Base-by-base conservation (phyloP, 2,888 invertebrate genomes). In the Dascillus cervinus region DNA sequence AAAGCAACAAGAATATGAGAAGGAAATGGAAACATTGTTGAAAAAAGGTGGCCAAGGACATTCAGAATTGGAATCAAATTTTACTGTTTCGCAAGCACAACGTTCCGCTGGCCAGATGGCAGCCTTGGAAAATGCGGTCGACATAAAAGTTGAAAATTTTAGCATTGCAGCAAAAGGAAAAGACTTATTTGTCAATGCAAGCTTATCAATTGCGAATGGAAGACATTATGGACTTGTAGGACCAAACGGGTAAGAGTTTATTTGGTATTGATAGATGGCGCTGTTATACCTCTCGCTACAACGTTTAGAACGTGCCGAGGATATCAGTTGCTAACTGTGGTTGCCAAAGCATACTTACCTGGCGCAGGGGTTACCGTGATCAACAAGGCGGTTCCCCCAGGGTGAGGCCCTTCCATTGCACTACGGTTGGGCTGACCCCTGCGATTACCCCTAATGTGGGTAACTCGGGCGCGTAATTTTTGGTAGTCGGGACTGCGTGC, bases 131-230 rank as follows among this genome's bases (percentile, higher is more conserved):
- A 86, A 91, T 60, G 94, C 96, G 1, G 86, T 92, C 6, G 97
- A 97, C 62, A 97, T 98, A 29, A 97, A 97, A 73, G 88, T 95
- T 9, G 97, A 98, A 57, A 95, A 92, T 64, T 98, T 98, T 61
- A 92, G 92, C 35, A 98, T 99, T 49, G 80, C 91, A 11, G 98
- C 98, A 0, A 88, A 92, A 63, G 98, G 98, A 32, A 92, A 98
- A 53, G 92, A 96, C 58, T 71, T 98, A 24, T 97, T 99, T 63
- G 85, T 92, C 15, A 97, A 98, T 64, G 96, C 98, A 0, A 89
- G 81, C 61, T 68, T 99, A 15, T 69, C 90, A 29, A 95, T 99
- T 48, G 94, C 96, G 0, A 79, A 85, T 53, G 92, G 95, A 0
- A 76, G 97, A 24, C 78, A 92, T 50, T 99, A 99, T 64, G 98